phyloP scores from a whole-genome alignment of 2,888 invertebrate genomes.

The Dione vanillae region DNA sequence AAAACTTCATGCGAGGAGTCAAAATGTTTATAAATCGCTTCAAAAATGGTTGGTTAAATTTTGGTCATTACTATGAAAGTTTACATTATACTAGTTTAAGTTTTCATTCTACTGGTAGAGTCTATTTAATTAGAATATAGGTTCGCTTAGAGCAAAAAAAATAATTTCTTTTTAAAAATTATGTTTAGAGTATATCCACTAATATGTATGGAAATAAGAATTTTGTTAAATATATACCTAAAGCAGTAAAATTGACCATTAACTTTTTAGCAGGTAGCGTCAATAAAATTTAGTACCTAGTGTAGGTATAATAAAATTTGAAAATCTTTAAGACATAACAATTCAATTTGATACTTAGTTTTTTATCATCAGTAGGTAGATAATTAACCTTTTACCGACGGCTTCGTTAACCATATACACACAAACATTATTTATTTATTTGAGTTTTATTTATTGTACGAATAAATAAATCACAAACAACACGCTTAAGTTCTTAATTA shows the following conservation, averaged over 20 bases:
- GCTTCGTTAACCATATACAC: constrained; percentile 40
- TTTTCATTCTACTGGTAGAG: too few relatives aligned
- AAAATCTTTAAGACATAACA: constrained; percentile 48
- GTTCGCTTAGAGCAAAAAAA: too few relatives aligned
- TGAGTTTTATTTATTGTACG: constrained; percentile 44
- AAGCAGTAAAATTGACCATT: constrained; percentile 48
- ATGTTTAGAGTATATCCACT: too few relatives aligned
- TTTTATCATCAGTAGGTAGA: constrained; percentile 46
- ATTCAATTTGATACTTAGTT: constrained; percentile 50
- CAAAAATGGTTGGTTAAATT: too few relatives aligned
- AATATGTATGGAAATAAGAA: constrained; percentile 41
- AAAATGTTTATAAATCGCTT: too few relatives aligned
- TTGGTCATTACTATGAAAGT: too few relatives aligned
- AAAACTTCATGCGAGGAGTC: too few relatives aligned
- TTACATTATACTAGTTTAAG: too few relatives aligned
- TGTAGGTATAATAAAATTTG: constrained; percentile 50
- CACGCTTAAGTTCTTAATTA: constrained; percentile 47
- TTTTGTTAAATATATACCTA: constrained; percentile 45
- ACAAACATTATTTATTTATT: constrained; percentile 43
- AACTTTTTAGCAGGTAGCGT: constrained; percentile 50
- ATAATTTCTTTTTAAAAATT: too few relatives aligned
- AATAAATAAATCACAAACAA: constrained; percentile 45
- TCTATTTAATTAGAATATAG: too few relatives aligned
- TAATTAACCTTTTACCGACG: constrained; percentile 47
- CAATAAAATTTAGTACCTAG: constrained; percentile 49